Conservation (phyloP, 2,113 vertebrate genomes). For the Prietella phreatophila region DNA sequence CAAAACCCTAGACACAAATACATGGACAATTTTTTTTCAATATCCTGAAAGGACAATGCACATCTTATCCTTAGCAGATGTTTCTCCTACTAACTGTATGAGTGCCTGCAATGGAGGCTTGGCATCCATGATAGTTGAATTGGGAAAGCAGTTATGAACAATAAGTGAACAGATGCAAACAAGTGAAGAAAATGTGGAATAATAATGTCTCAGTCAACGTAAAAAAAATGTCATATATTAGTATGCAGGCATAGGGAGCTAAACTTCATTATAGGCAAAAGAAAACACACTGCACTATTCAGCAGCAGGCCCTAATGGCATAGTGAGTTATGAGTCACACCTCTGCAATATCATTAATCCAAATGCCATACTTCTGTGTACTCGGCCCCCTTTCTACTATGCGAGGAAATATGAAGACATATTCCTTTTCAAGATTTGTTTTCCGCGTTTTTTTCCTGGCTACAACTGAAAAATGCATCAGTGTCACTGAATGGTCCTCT, state of each 20-base stretch:
- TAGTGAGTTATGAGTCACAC: conserved; percentile 43
- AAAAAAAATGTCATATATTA: conserved; percentile 40
- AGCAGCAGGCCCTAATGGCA: conserved; percentile 8
- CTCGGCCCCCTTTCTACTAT: neutral
- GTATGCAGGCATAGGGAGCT: conserved; percentile 42
- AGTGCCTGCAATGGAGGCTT: too few species aligned
- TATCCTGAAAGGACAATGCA: neutral
- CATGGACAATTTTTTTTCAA: neutral
- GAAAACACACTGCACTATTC: conserved; percentile 45
- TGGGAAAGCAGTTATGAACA: neutral
- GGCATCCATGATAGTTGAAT: too few species aligned
- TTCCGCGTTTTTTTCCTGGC: conserved; percentile 22
- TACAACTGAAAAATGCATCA: conserved; percentile 45
- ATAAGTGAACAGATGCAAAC: neutral
- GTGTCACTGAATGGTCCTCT: conserved; percentile 28
- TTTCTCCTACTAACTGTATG: neutral
- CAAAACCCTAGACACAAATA: neutral
- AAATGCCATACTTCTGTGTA: conserved; percentile 48
- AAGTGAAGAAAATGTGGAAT: conserved; percentile 4
- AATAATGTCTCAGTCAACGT: neutral
- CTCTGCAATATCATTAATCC: conserved; percentile 51
- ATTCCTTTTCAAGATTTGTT: conserved; percentile 50
- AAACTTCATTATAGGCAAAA: conserved; percentile 51
- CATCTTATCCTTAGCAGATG: neutral
- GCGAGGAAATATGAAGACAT: conserved; percentile 24